Conservation (phyloP, 2,888 invertebrate genomes). For the Cryptocheilus praepositus region DNA sequence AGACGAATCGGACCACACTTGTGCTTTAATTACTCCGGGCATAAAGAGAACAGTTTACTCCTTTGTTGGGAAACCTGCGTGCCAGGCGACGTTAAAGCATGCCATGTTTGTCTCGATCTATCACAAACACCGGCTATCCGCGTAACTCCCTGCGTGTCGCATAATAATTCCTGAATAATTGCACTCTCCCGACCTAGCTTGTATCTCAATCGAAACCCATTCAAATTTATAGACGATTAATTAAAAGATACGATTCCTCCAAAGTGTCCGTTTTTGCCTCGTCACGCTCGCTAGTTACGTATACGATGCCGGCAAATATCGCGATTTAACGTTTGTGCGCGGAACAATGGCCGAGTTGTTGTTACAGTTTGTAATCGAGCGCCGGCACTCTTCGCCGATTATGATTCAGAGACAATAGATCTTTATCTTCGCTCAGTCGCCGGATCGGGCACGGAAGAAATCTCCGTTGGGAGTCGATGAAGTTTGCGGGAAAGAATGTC, state of each 20-base stretch:
- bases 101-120: constrained; percentile 7
- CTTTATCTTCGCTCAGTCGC: not conserved
- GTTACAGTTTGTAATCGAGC: not conserved
- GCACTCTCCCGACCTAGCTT: not conserved
- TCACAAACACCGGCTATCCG: no score
- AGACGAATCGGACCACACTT: constrained; percentile 31
- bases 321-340: not conserved
- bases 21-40: constrained; percentile 27
- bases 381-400: not conserved
- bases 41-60: constrained; percentile 38
- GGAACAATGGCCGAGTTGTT: not conserved
- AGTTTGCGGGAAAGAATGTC: not conserved
- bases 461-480: no score
- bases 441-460: not conserved
- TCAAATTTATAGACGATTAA: not conserved
- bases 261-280: not conserved
- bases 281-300: not conserved
- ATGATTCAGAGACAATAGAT: no score
- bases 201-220: not conserved
- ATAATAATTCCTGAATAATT: constrained; percentile 4
- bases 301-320: not conserved
- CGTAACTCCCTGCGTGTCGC: no score
- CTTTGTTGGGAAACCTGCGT: constrained; percentile 38
- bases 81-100: constrained; percentile 26
- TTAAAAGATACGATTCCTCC: not conserved